A percentile compares a stretch with the other conserved stretches of the same genome.
Conservation (phyloP, 2,113 vertebrate species). For the Rhodinocichla rosea region DNA sequence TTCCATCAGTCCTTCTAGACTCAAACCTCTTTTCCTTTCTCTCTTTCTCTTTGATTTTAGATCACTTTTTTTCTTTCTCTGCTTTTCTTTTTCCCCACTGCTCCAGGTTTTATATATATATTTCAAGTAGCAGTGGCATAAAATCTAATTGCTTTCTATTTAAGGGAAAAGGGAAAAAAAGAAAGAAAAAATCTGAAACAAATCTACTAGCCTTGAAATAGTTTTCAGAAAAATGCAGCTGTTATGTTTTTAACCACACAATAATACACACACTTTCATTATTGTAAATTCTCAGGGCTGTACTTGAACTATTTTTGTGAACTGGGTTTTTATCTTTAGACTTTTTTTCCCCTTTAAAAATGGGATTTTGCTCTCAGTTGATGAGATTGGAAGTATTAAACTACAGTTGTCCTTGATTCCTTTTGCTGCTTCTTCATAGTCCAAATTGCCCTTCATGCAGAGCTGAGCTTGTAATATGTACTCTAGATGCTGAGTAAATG, state of each 20-base stretch:
- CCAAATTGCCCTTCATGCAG: constrained; percentile 89
- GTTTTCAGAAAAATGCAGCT: neutral
- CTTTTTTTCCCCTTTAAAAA: constrained; percentile 5
- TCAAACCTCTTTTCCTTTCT: neutral
- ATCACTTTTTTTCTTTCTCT: neutral
- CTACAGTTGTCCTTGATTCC: constrained; percentile 74
- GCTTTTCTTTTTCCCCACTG: neutral
- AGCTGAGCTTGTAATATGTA: constrained; percentile 82
- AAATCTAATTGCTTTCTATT: neutral
- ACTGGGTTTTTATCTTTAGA: neutral
- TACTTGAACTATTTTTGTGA: constrained; percentile 19
- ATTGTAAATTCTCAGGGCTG: neutral
- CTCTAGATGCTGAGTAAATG: constrained; percentile 86
- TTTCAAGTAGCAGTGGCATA: neutral
- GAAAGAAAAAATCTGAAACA: neutral
- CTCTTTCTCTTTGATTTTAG: neutral
- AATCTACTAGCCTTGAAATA: neutral
- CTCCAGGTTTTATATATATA: neutral
- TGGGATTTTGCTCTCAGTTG: constrained; percentile 4
- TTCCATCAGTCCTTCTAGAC: neutral
- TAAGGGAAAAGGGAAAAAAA: neutral
- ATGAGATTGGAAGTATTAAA: constrained; percentile 40
- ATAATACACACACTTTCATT: neutral
- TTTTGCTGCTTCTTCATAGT: constrained; percentile 74
- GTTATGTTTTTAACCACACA: neutral